Base-by-base conservation (phyloP, 2,888 invertebrate species). In the Zygaena filipendulae region DNA sequence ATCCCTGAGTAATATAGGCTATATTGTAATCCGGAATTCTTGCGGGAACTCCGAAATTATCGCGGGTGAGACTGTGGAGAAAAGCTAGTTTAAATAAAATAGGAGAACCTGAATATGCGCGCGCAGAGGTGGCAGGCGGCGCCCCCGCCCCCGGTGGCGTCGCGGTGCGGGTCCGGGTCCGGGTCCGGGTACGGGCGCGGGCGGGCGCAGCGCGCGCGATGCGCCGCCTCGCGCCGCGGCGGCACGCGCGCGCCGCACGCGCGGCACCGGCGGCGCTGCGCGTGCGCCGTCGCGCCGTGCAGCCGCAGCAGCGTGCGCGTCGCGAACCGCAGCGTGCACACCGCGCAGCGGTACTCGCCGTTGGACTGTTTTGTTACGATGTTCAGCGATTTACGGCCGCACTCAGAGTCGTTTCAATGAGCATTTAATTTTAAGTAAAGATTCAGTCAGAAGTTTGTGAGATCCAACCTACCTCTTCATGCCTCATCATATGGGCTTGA, bases 401-500 rank as follows among this genome's bases (percentile, higher is more conserved):
- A n/a, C n/a, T n/a, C n/a, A n/a, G n/a, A n/a, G n/a, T n/a, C n/a
- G n/a, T n/a, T n/a, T n/a, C n/a, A n/a, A n/a, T n/a, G n/a, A n/a
- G n/a, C n/a, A n/a, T 19, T 4, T 12, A 7, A 10, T 3, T 10
- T 6, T 13, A 6, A 8, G 11, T 10, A 11, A 8, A 8, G 18
- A 18, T 16, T n/a, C n/a, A n/a, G n/a, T n/a, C n/a, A n/a, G n/a
- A n/a, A 10, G 3, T 8, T 4, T n/a, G n/a, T n/a, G n/a, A n/a
- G n/a, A n/a, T n/a, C n/a, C n/a, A n/a, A n/a, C 40, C 34, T 40
- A 77, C 77, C 60, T 79, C 79, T 47, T 79, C 79, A 47, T 79
- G 79, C 3, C 79, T 46, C 70, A 79, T 74, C 77, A 77, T 79
- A 39, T 79, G 79, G 0, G 70, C 49, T 23, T 77, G 77, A 38